These are phyloP conservation scores for Dipus sagitta DNA, from an alignment of 2,797 vertebrate genomes.

Conservation along the genomic window DNA sequence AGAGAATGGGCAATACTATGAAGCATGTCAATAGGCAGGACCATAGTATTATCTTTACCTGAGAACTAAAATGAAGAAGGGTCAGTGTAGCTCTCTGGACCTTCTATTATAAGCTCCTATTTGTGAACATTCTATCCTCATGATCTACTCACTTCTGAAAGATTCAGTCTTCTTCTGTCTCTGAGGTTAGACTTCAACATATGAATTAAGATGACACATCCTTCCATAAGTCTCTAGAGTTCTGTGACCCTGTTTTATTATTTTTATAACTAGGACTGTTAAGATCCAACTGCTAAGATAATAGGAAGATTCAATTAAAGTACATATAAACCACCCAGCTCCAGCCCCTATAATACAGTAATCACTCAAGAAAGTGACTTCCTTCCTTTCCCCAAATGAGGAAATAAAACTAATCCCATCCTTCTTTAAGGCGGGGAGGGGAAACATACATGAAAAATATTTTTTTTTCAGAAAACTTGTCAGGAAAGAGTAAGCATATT, in stretches of 20 bases:
- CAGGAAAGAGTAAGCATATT: background rate
- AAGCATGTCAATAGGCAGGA: background rate
- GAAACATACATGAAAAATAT: background rate
- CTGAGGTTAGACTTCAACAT: background rate
- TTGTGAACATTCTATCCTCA: background rate
- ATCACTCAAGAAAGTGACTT: background rate
- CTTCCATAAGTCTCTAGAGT: background rate
- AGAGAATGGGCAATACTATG: background rate
- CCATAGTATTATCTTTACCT: background rate
- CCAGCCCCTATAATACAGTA: no score
- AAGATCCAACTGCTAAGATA: background rate
- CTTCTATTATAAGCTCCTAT: background rate
- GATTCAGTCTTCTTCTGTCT: background rate
- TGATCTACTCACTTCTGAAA: background rate
- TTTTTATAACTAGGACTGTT: background rate
- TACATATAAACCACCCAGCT: rapidly evolving
- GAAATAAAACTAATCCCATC: constrained; percentile 28
- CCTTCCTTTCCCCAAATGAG: background rate
- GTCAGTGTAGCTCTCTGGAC: background rate
- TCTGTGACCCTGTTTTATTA: background rate
- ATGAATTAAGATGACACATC: background rate
- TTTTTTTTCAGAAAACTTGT: background rate
- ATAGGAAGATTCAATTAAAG: background rate
- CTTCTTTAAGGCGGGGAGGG: background rate
- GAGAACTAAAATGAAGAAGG: background rate